Evolutionary conservation across 1,140 invertebrate genomes (phyloP).

Genomic region (Camponotus floridanus): DNA sequence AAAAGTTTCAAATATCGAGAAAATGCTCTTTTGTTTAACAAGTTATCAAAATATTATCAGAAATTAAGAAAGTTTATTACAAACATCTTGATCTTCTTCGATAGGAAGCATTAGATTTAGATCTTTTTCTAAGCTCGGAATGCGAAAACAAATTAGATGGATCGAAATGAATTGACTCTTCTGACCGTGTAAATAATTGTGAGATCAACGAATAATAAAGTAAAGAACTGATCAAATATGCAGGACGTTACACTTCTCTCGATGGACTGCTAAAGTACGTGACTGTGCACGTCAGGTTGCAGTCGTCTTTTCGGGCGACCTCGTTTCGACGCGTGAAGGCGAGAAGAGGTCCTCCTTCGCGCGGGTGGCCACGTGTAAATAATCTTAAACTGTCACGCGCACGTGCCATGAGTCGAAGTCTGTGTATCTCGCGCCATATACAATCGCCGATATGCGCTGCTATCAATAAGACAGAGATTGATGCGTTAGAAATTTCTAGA

Average conservation of each 20-base stretch:
- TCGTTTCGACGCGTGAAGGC: background rate
- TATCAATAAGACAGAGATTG: slow-evolving; percentile 11
- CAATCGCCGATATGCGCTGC: background rate
- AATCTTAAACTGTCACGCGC: slow-evolving; percentile 45
- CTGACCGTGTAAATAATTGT: background rate
- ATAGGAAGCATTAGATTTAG: too few species aligned
- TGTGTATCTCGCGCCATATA: slow-evolving; percentile 21
- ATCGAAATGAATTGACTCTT: too few species aligned
- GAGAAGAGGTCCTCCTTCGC: background rate
- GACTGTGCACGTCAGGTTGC: background rate
- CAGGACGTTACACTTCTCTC: background rate
- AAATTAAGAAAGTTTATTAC: too few species aligned
- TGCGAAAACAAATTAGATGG: too few species aligned
- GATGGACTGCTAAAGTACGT: background rate
- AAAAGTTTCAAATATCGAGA: too few species aligned
- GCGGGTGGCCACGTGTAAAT: slow-evolving; percentile 28
- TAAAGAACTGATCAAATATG: background rate
- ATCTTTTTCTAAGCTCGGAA: too few species aligned
- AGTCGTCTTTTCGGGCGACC: background rate
- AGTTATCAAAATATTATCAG: too few species aligned
- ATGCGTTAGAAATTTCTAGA: slow-evolving; percentile 27
- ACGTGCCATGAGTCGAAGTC: background rate
- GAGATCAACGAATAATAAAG: background rate
- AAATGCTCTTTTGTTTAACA: too few species aligned
- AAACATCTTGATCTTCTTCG: too few species aligned